Evolutionary conservation across 2,113 vertebrate species (phyloP), one percentile per base, ranked within the genome.

Genomic region (Sander vitreus): DNA sequence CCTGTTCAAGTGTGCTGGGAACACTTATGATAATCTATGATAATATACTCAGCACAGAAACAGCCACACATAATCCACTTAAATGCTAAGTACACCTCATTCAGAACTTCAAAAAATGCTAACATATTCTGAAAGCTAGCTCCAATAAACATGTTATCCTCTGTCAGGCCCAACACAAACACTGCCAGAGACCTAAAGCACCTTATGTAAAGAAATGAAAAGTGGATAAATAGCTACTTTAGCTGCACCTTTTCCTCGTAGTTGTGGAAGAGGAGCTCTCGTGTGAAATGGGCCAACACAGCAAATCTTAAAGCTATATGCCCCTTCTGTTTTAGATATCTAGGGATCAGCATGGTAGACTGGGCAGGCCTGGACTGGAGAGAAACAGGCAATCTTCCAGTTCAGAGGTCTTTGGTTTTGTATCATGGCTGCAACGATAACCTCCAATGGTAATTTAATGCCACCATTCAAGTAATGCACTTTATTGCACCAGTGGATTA

Each of bases 401-500:
- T 88, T 88, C 89, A 91, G 83, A 90, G 86, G 84, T 79, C 84
- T 90, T 89, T 84, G 67, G 60, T 88, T 87, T 84, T 82, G 86
- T 88, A 83, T 86, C 81, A 78, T 76, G 78, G 76, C 84, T 84
- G 75, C 80, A 74, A 86, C 83, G 47, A 90, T 89, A 91, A 89
- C 84, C 86, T 92, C 86, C 78, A 88, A 82, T 85, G 74, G 89
- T 89, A 91, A 92, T 92, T 93, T 91, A 91, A 88, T 85, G 87
- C 83, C 72, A 74, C 91, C 78, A 87, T 92, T 90, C 85, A 92
- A 89, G 91, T 90, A 91, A 90, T 89, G 84, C 90, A 90, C 86
- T 95, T 93, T 92, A 92, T 91, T 92, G 93, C 93, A 89, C 87
- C 92, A 84, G 73, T 90, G 90, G 92, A 91, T 94, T 95, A 94